A percentile compares a stretch with the other conserved stretches of the same genome.
phyloP scores from a whole-genome alignment of 2,888 invertebrate species.

The Caenorhabditis doughertyi region DNA sequence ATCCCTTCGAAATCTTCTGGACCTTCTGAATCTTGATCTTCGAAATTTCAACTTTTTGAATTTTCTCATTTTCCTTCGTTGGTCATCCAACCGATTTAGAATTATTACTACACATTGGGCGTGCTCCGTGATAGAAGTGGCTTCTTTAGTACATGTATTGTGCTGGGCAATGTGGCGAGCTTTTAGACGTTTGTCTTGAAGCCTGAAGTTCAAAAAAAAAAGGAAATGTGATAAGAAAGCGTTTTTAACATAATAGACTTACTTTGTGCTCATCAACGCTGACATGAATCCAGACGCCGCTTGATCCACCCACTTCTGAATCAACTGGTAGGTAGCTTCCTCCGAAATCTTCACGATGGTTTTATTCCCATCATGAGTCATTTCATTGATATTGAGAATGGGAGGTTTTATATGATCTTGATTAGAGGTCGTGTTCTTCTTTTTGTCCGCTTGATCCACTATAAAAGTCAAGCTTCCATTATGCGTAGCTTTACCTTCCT shows the following conservation, averaged over 20 bases:
- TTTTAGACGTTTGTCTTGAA: conserved; percentile 35
- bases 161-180: conserved; percentile 33
- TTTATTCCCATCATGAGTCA: conserved; percentile 61
- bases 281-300: conserved; percentile 78
- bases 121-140: conserved; percentile 58
- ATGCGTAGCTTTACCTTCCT: conserved; percentile 20
- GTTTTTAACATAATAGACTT: no score
- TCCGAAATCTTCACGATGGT: conserved; percentile 60
- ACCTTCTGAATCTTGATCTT: conserved; percentile 25
- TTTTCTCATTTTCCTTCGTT: conserved; percentile 32
- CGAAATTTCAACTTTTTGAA: conserved; percentile 44
- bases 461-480: conserved; percentile 54
- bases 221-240: no score
- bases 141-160: conserved; percentile 57
- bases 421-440: conserved; percentile 6
- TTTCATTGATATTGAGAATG: conserved; percentile 49
- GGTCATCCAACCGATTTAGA: conserved; percentile 50
- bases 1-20: not conserved
- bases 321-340: conserved; percentile 67
- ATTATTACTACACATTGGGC: conserved; percentile 66
- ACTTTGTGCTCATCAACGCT: conserved; percentile 74
- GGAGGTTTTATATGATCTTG: not conserved
- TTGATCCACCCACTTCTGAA: conserved; percentile 77
- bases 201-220: conserved; percentile 25
- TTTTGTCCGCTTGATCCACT: conserved; percentile 51